A percentile compares a stretch with the other conserved stretches of the same genome.
phyloP scores from a whole-genome alignment of 2,113 vertebrate genomes.

The Lophochroa leadbeateri region DNA sequence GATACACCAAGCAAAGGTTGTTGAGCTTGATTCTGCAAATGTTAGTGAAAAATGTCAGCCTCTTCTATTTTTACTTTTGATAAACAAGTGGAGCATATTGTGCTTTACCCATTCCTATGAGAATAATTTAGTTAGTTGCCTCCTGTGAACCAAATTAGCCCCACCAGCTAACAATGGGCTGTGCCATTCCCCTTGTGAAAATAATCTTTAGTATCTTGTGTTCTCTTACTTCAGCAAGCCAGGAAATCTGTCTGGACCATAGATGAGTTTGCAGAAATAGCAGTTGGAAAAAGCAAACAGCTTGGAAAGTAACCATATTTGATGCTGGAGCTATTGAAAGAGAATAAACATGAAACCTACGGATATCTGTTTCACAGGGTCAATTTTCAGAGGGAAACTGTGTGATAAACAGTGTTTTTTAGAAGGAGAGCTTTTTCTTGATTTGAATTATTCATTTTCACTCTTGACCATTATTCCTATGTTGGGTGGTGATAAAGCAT shows the following conservation, averaged over 20 bases:
- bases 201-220: neutral
- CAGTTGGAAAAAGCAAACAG: neutral
- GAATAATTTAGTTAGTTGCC: neutral
- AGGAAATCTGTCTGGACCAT: neutral
- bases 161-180: neutral
- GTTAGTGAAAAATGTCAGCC: neutral
- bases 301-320: neutral
- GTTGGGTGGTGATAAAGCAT: neutral
- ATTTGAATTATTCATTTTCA: slow-evolving; percentile 23
- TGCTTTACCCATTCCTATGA: neutral
- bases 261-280: neutral
- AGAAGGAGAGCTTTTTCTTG: neutral
- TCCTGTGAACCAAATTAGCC: neutral
- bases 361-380: neutral
- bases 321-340: neutral
- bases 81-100: neutral
- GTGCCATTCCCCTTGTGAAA: neutral
- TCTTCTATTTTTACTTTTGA: neutral
- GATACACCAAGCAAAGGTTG: neutral
- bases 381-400: slow-evolving; percentile 6
- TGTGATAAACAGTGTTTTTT: slow-evolving; percentile 19
- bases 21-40: neutral
- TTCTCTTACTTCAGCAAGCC: neutral
- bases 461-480: slow-evolving; percentile 28
- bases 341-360: neutral